Base-by-base conservation (phyloP, 2,797 vertebrate genomes). In the Anniella stebbinsi region DNA sequence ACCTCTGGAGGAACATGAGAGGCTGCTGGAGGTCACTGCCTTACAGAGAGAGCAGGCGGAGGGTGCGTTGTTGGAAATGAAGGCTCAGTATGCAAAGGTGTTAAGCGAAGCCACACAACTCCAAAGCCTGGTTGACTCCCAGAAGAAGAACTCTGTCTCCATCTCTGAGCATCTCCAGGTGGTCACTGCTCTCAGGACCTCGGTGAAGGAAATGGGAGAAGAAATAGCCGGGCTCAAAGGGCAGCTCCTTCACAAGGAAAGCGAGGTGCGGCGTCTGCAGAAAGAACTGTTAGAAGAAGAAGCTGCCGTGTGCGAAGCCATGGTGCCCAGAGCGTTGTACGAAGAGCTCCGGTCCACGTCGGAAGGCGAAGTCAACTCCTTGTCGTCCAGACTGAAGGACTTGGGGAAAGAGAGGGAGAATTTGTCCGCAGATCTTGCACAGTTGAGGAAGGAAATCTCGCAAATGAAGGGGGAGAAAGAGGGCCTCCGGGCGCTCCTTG, bases 341-440 rank as follows among this genome's bases (percentile, higher is more conserved):
- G 98, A 98, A 90, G 96, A 97, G 80, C 95, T 98, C n/a, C 97
- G 96, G 89, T 96, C 97, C 1, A 97, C 97, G 0, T 94, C 99
- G 82, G 98, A 98, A 95, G 93, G 94, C 0, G 98, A 99, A 96
- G 97, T 98, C 91, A 98, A 89, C 89, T 95, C 95, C 82, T 95
- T 99, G 94, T 98, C 98, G 17, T 97, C 97, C 51, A 98, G 98
- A 90, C 97, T 99, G 92, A 98, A 98, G 95, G 98, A 98, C 72
- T 97, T 98, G 0, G 94, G 98, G 36, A 97, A 97, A 94, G 99
- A 99, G 94, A 98, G 98, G 95, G 99, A 99, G 57, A 98, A 98
- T 87, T 96, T 98, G 96, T 98, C 98, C 36, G 95, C 97, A 69
- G 98, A 99, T 94, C 97, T 97, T 33, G 96, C 97, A 9, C 97